phyloP scores from a whole-genome alignment of 2,797 vertebrate species.

The Muscicapa striata region DNA sequence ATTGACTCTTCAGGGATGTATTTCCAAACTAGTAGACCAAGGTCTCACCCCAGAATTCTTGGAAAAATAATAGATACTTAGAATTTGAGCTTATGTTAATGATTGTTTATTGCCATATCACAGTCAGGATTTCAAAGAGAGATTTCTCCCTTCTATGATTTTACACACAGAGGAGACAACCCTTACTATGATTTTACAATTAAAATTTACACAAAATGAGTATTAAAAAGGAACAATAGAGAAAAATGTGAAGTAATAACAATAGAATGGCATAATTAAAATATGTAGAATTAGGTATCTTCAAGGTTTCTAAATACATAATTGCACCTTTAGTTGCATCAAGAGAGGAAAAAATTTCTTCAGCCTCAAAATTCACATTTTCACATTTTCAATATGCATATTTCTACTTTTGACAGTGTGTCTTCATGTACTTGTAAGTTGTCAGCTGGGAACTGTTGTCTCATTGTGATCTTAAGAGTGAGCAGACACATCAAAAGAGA shows the following conservation, averaged over 20 bases:
- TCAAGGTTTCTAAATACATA: background rate
- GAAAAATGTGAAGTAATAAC: background rate
- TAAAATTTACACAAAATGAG: background rate
- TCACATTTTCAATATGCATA: background rate
- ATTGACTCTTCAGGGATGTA: background rate
- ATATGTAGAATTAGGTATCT: background rate
- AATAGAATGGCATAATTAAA: background rate
- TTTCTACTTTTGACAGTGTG: background rate
- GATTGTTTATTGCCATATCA: background rate
- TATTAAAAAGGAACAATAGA: background rate
- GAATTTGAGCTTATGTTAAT: background rate
- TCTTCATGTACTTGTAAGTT: background rate
- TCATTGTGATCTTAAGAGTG: background rate
- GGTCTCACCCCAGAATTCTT: background rate
- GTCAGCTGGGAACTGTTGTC: background rate
- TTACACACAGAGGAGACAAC: background rate
- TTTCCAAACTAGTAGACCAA: background rate
- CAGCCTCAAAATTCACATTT: background rate
- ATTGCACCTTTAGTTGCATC: background rate
- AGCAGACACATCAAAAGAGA: constrained; percentile 28
- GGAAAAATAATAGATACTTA: background rate
- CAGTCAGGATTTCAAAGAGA: background rate
- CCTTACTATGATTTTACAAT: background rate
- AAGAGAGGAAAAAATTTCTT: background rate
- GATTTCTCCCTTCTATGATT: background rate